Base-by-base conservation (phyloP, 64 coral and sea anemone genomes). In the Cladopsammia gracilis region DNA sequence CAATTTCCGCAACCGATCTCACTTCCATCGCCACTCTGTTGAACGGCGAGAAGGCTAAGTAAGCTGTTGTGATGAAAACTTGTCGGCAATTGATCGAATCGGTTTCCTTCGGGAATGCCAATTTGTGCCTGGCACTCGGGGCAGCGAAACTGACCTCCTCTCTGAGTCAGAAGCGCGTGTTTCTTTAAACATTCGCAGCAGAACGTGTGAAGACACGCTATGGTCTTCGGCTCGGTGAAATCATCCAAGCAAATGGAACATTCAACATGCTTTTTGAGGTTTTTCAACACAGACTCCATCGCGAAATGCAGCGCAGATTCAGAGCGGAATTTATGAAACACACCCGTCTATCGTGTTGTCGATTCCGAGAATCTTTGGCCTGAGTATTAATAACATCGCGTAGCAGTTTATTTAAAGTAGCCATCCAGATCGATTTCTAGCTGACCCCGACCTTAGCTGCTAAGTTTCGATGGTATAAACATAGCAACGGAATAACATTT, bases 161-260 rank as follows among this genome's bases (percentile, higher is more conserved):
- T n/a, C n/a, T n/a, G n/a, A n/a, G n/a, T n/a, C n/a, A n/a, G n/a
- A n/a, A n/a, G n/a, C n/a, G n/a, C n/a, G n/a, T n/a, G n/a, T n/a
- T n/a, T n/a, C n/a, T n/a, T n/a, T n/a, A n/a, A n/a, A n/a, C n/a
- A 86, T 53, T 86, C 62, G 43, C 83, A 86, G 62, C 86, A 88
- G 73, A 88, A 88, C 0, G 70, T 59, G 54, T 88, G 86, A 50
- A 88, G 69, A 88, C 86, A 88, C 4, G 50, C 70, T 60, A 88
- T 57, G 6, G 59, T 71, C 49, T 88, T 88, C 1, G 86, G 86
- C 2, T 20, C 73, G 8, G 51, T 88, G 46, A 71, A 74, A 9
- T 11, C 47, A 0, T 88, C 86, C 45, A 60, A 44, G 67, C 86
- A 88, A 48, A 88, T 88, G 34, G 86, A 26, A 88, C 86, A 88